Evolutionary conservation across 2,113 vertebrate genomes (phyloP).

Genomic region (Centropus bengalensis): DNA sequence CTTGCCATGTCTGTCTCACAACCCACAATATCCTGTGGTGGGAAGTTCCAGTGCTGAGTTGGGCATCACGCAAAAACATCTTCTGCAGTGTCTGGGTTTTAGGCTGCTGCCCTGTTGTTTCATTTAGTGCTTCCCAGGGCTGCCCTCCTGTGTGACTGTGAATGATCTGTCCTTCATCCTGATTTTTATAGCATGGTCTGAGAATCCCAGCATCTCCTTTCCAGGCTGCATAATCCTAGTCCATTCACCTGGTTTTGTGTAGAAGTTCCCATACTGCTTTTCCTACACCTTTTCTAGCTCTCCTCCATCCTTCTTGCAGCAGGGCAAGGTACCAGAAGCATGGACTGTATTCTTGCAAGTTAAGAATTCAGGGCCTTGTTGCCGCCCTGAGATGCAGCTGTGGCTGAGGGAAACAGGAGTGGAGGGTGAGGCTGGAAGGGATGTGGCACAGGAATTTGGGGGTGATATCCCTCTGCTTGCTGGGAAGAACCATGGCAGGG

Average conservation of each 20-base stretch:
- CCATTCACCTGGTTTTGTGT: not conserved
- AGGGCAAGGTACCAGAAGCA: not conserved
- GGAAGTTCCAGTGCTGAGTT: not conserved
- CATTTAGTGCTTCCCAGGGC: not conserved
- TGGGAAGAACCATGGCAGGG: accelerated
- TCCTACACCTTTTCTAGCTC: not conserved
- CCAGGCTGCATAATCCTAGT: not conserved
- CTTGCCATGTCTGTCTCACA: accelerated
- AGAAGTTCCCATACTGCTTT: not conserved
- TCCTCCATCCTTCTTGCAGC: not conserved
- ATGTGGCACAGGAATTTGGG: accelerated
- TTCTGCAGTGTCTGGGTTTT: accelerated
- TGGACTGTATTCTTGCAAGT: not conserved
- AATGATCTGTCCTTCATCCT: not conserved
- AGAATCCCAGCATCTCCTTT: not conserved
- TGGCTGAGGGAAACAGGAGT: not conserved
- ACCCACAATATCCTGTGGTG: accelerated
- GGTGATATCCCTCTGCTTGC: not conserved
- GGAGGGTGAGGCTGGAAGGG: not conserved
- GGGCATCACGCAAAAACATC: accelerated
- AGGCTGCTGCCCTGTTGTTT: not conserved
- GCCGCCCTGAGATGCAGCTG: not conserved
- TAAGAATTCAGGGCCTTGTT: accelerated
- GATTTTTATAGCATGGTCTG: not conserved
- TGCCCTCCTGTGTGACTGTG: not conserved